Evolutionary conservation across 2,113 vertebrate species (phyloP).

Genomic region (Nanorana parkeri): DNA sequence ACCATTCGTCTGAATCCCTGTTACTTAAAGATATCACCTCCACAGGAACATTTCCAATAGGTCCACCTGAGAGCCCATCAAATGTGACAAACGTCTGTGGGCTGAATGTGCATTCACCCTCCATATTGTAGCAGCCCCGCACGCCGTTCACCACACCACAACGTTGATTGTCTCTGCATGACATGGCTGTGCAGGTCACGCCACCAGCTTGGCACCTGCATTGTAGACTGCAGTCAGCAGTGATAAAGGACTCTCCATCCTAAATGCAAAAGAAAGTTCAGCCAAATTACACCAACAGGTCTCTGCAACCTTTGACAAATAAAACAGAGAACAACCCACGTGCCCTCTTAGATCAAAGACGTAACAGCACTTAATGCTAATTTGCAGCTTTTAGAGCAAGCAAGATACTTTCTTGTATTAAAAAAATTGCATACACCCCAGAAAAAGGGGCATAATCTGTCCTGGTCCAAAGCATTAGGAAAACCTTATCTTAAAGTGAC

Average conservation of each 20-base stretch:
- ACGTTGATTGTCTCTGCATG: slow-evolving; percentile 40
- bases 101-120: slow-evolving; percentile 59
- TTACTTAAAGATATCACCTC: slow-evolving; percentile 63
- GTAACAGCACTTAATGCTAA: no score
- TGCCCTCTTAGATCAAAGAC: no score
- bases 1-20: slow-evolving; percentile 54
- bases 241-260: slow-evolving; percentile 24
- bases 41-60: slow-evolving; percentile 57
- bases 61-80: slow-evolving; percentile 43
- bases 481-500: no score
- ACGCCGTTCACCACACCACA: slow-evolving; percentile 59
- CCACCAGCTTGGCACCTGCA: slow-evolving; percentile 61
- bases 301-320: no score
- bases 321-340: neutral
- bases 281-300: no score
- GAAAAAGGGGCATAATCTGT: no score
- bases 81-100: slow-evolving; percentile 60
- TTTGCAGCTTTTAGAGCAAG: no score
- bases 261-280: neutral
- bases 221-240: slow-evolving; percentile 26
- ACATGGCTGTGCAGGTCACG: slow-evolving; percentile 23
- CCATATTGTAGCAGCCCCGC: slow-evolving; percentile 52
- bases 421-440: no score
- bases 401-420: no score
- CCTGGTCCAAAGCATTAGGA: no score